phyloP scores from a whole-genome alignment of 2,888 invertebrate species.

The Apomyelois bistriatella region DNA sequence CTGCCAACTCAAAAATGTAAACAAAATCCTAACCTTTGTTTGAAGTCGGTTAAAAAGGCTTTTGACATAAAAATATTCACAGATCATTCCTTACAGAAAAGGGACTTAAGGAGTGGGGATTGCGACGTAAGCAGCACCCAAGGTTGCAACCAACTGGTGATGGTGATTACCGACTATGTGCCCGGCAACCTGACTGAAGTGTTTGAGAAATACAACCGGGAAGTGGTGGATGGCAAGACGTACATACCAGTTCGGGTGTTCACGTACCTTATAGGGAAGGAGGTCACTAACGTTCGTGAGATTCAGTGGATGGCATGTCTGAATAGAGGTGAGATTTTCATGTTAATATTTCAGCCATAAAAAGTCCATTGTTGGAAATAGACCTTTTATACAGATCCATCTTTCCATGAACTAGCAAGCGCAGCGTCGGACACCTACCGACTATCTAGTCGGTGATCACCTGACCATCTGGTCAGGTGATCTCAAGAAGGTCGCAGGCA shows the following conservation, averaged over 20 bases:
- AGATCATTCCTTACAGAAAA: constrained; percentile 4
- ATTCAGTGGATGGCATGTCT: constrained; percentile 97
- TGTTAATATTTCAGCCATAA: no score
- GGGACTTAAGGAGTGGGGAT: constrained; percentile 31
- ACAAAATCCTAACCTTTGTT: no score
- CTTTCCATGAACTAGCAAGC: no score
- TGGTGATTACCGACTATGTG: constrained; percentile 97
- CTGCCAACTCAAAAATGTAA: no score
- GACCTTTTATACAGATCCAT: no score
- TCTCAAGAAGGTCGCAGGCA: no score
- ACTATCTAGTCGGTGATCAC: no score
- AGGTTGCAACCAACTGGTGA: constrained; percentile 96
- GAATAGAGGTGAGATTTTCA: constrained; percentile 87
- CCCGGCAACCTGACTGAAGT: constrained; percentile 92
- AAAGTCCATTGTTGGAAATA: no score
- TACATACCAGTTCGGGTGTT: constrained; percentile 94
- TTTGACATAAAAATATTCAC: background rate
- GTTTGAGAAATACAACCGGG: constrained; percentile 89
- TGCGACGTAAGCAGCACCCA: constrained; percentile 64
- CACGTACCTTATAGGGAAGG: constrained; percentile 96
- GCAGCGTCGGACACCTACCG: no score
- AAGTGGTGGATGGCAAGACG: constrained; percentile 78
- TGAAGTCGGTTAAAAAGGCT: no score
- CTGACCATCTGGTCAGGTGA: no score
- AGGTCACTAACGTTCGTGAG: constrained; percentile 93